A percentile compares a stretch with the other conserved stretches of the same genome.
Conservation (phyloP, 2,888 invertebrate genomes). For the Acanthosepion pharaonis region DNA sequence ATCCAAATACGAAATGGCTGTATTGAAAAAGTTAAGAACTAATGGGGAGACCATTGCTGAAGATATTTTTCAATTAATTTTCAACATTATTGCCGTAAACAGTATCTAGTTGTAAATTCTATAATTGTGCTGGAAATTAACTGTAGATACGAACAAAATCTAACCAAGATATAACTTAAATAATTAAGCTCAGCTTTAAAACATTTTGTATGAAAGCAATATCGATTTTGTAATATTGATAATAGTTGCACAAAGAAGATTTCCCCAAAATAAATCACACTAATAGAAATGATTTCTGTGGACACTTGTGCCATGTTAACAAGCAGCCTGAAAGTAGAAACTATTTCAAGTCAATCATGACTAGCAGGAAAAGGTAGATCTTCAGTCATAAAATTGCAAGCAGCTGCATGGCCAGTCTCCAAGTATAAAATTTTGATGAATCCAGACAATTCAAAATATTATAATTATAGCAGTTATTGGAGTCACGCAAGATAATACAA, state of each 20-base stretch:
- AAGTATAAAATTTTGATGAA: constrained; percentile 33
- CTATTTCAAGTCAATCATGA: not conserved
- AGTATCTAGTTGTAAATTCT: no score
- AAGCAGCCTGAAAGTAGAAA: not conserved
- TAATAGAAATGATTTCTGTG: not conserved
- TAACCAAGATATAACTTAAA: not conserved
- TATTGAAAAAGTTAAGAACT: no score
- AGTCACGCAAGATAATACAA: not conserved
- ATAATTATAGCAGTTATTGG: not conserved
- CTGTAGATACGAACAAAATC: not conserved
- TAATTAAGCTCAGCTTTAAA: not conserved
- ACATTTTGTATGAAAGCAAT: not conserved
- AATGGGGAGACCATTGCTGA: no score
- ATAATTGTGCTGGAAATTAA: no score
- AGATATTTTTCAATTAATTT: no score
- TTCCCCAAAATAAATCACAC: not conserved
- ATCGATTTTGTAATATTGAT: not conserved
- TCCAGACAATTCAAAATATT: not conserved
- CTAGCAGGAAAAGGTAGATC: not conserved
- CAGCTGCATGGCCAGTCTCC: constrained; percentile 20
- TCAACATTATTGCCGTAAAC: no score
- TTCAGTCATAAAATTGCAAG: not conserved
- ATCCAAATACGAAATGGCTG: no score
- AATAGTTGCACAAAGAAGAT: not conserved
- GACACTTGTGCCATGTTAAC: not conserved